Conservation (phyloP, 2,797 vertebrate genomes). For the Gastrophryne carolinensis region DNA sequence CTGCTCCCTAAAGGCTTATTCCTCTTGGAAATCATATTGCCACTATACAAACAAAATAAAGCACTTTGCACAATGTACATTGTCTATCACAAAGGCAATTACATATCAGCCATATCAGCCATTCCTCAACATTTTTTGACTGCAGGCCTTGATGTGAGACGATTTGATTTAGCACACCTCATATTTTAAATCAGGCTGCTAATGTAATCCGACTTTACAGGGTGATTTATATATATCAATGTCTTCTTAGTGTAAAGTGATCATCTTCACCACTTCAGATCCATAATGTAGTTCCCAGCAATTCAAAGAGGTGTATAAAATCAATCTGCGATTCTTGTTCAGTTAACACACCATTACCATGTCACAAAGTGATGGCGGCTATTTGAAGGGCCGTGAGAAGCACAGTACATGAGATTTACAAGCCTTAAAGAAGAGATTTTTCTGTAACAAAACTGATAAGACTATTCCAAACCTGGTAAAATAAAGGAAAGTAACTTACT, state of each 20-base stretch:
- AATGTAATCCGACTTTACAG: not conserved
- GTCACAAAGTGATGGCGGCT: not conserved
- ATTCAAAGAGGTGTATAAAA: not conserved
- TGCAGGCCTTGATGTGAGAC: not conserved
- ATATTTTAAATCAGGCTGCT: not conserved
- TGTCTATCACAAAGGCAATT: not conserved
- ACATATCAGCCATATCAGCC: not conserved
- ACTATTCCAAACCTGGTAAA: no score
- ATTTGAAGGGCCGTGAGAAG: not conserved
- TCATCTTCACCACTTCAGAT: not conserved
- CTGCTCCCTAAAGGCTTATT: not conserved
- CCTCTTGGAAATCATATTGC: not conserved
- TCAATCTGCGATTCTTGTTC: not conserved
- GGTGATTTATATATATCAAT: not conserved
- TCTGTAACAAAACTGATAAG: no score
- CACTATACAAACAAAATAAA: not conserved
- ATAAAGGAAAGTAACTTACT: no score
- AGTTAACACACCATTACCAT: not conserved
- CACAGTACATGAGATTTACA: no score
- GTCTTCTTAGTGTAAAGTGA: not conserved
- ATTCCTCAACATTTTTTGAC: not conserved
- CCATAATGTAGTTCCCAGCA: not conserved
- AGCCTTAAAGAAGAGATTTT: no score
- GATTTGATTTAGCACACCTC: not conserved
- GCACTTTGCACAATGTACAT: not conserved